phyloP scores from a whole-genome alignment of 2,113 vertebrate species.

The Ammospiza nelsoni region DNA sequence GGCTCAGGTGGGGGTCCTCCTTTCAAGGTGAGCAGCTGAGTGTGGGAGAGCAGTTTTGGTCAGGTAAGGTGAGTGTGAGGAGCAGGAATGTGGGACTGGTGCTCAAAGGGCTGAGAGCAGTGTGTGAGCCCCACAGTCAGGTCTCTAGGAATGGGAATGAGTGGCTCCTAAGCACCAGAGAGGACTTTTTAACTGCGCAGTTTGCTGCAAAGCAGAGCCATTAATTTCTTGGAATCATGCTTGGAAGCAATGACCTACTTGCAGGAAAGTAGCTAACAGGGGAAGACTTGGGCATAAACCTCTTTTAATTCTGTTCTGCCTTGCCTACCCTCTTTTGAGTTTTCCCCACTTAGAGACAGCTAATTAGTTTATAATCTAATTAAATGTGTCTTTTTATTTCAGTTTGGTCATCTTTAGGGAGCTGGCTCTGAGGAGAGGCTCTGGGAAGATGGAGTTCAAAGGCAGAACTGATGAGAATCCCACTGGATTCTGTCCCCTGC shows the following conservation, averaged over 20 bases:
- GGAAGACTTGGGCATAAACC: slow-evolving; percentile 6
- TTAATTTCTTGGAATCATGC: slow-evolving; percentile 20
- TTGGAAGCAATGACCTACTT: slow-evolving; percentile 61
- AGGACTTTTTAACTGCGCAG: background rate
- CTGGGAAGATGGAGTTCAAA: background rate
- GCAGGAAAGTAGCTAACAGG: slow-evolving; percentile 1
- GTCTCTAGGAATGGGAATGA: background rate
- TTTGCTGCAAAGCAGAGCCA: background rate
- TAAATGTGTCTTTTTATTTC: slow-evolving; percentile 7
- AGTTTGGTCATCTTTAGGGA: slow-evolving; percentile 49
- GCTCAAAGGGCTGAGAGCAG: background rate
- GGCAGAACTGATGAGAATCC: background rate
- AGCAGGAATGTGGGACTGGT: background rate
- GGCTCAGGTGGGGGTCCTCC: background rate
- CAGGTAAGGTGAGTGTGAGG: background rate
- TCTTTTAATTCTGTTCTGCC: slow-evolving; percentile 23
- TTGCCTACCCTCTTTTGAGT: slow-evolving; percentile 52
- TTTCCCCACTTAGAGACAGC: background rate
- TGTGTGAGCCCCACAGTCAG: background rate
- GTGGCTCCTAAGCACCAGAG: background rate
- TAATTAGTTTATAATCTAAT: slow-evolving; percentile 65
- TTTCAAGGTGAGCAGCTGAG: background rate
- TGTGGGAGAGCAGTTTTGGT: background rate
- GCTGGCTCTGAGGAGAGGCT: background rate
- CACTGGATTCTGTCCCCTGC: background rate